Percentiles rank a stretch among this genome's conserved stretches.
Conservation (phyloP, 2,113 vertebrate genomes). For the Dipodomys spectabilis region DNA sequence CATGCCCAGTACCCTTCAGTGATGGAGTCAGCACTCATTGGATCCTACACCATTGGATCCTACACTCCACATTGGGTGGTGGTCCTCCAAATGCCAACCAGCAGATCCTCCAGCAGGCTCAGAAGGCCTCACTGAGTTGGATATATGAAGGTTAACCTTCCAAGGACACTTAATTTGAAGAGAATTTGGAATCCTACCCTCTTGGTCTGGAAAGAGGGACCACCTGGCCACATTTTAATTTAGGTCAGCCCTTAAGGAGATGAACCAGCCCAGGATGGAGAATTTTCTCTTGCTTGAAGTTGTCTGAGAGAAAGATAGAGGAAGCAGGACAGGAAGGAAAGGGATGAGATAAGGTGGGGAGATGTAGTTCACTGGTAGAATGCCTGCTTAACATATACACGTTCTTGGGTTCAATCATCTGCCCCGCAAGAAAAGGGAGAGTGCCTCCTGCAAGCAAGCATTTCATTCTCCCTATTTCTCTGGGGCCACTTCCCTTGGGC, state of each 20-base stretch:
- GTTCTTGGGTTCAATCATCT: too few relatives aligned
- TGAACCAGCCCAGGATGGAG: not conserved
- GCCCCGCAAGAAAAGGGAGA: too few relatives aligned
- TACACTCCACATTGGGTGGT: not conserved
- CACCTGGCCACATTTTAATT: not conserved
- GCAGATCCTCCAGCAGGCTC: not conserved
- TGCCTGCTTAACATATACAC: too few relatives aligned
- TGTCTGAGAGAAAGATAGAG: not conserved
- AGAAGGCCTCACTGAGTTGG: not conserved
- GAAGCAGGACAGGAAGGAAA: not conserved
- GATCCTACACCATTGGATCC: not conserved
- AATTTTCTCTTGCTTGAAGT: not conserved
- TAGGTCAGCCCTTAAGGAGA: not conserved
- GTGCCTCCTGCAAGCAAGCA: not conserved
- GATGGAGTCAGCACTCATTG: not conserved
- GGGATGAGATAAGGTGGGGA: not conserved
- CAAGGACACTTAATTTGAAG: not conserved
- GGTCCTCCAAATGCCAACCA: not conserved
- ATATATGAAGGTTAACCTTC: not conserved
- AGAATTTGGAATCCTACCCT: not conserved
- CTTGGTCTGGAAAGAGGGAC: not conserved
- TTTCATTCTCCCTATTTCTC: not conserved
- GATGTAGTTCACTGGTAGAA: too few relatives aligned
- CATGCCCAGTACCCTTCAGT: too few relatives aligned
- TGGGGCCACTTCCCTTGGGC: not conserved